Base-by-base conservation (phyloP, 2,888 invertebrate genomes). In the Anthoptus insignis region DNA sequence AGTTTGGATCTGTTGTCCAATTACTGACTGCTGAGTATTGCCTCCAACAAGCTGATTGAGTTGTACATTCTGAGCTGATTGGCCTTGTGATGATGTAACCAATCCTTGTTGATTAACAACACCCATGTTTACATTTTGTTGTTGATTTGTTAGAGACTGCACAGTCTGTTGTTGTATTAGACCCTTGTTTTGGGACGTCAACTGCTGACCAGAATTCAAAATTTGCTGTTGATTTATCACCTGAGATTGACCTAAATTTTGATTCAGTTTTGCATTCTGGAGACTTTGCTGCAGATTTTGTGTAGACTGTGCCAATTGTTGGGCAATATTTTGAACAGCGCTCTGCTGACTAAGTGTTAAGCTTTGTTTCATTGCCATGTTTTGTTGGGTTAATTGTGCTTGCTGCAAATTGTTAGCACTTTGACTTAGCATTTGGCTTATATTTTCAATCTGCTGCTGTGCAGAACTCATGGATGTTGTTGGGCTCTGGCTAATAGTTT, bases 361-460 rank as follows among this genome's bases (percentile, higher is more conserved):
- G 47, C 83, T 84, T 70, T 91, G 91, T 68, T 93, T 93, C 87
- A 91, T 89, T 3, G 88, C 87, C 79, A 92, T 76, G 63, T 87
- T 92, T 60, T 93, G 92, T 64, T 91, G 91, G 68, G 86, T 88
- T 11, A 89, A 68, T 69, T 93, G 93, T 59, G 88, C 84, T 65
- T 90, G 93, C 69, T 92, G 91, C 49, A 93, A 75, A 65, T 91
- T 92, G 69, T 91, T 92, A 13, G 92, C 91, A 78, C 91, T 92
- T 65, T 93, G 93, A 73, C 93, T 93, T 32, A 93, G 75, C 92
- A 93, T 92, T 73, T 95, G 95, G 47, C 94, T 94, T 19, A 94
- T 95, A 50, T 94, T 91, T 73, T 95, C 95, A 79, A 95, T 95
- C 71, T 95, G 94, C 71, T 95, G 95, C 71, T 92, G 92, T 16